These are phyloP conservation scores for Coregonus sp. DNA, from an alignment of 2,797 vertebrate genomes.

Conservation along the genomic window DNA sequence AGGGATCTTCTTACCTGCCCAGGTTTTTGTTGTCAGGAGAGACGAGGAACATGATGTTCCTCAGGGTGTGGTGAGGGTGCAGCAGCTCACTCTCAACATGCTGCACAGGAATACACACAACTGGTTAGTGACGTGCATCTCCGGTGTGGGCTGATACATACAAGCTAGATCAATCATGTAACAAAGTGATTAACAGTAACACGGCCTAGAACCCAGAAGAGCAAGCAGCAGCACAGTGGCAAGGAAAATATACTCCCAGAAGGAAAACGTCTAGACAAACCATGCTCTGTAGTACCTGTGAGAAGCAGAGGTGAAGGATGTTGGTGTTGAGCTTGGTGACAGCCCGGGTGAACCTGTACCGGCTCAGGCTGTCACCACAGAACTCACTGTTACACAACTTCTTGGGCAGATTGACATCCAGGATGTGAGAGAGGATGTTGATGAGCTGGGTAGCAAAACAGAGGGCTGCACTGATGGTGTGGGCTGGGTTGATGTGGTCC, in stretches of 20 bases:
- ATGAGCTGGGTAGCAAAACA: conserved; percentile 93
- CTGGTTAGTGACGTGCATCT: not conserved
- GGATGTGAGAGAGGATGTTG: conserved; percentile 92
- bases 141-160: not conserved
- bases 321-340: conserved; percentile 96
- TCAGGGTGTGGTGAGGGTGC: conserved; percentile 94
- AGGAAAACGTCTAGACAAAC: not conserved
- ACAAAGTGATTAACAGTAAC: not conserved
- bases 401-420: conserved; percentile 93
- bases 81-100: conserved; percentile 93
- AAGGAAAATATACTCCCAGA: not conserved
- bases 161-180: not conserved
- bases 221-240: not conserved
- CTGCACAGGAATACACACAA: conserved; percentile 62
- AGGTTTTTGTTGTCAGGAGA: conserved; percentile 87
- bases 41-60: conserved; percentile 97
- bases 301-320: conserved; percentile 95
- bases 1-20: conserved; percentile 83
- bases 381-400: conserved; percentile 98
- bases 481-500: conserved; percentile 92
- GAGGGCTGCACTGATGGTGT: conserved; percentile 94
- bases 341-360: conserved; percentile 90
- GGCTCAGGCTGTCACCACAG: conserved; percentile 93
- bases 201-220: too few species aligned
- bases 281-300: conserved; percentile 80